Conservation (phyloP, 2,888 invertebrate genomes). For the Blastobasis lacticolella region DNA sequence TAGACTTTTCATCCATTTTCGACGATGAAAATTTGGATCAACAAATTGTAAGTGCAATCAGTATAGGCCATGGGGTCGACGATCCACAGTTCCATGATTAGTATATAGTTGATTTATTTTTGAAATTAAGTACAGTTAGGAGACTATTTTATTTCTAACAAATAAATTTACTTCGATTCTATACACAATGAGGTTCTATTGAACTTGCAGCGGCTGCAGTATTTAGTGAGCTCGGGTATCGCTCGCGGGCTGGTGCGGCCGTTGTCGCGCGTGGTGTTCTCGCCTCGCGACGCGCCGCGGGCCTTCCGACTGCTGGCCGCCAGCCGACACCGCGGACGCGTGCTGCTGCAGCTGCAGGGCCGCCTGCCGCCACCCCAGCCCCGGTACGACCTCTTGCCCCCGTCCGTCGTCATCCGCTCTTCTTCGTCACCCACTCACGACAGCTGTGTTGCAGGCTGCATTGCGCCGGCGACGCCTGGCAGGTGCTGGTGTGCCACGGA, state of each 20-base stretch:
- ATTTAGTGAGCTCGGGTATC: conserved; percentile 39
- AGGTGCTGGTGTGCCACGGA: conserved; percentile 27
- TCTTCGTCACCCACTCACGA: background rate
- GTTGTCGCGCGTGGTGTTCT: conserved; percentile 32
- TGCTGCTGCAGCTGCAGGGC: conserved; percentile 24
- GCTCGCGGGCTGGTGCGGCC: conserved; percentile 42
- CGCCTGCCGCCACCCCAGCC: background rate
- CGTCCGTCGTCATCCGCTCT: background rate
- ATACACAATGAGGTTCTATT: too few relatives aligned
- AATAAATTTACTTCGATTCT: too few relatives aligned
- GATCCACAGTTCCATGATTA: too few relatives aligned
- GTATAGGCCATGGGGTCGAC: too few relatives aligned
- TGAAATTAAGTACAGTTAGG: too few relatives aligned
- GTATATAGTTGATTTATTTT: too few relatives aligned
- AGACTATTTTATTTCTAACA: too few relatives aligned
- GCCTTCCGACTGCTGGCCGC: conserved; percentile 40
- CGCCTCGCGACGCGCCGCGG: conserved; percentile 25
- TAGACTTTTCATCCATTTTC: conserved; percentile 26
- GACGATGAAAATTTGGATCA: too few relatives aligned
- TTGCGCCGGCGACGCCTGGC: conserved; percentile 10
- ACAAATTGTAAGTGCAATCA: too few relatives aligned
- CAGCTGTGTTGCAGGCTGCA: conserved; percentile 12
- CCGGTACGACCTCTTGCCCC: background rate
- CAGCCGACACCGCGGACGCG: conserved; percentile 42
- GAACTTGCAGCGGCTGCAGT: conserved; percentile 27